Evolutionary conservation across 2,113 vertebrate species (phyloP).

Genomic region (Zosterops hypoxanthus): DNA sequence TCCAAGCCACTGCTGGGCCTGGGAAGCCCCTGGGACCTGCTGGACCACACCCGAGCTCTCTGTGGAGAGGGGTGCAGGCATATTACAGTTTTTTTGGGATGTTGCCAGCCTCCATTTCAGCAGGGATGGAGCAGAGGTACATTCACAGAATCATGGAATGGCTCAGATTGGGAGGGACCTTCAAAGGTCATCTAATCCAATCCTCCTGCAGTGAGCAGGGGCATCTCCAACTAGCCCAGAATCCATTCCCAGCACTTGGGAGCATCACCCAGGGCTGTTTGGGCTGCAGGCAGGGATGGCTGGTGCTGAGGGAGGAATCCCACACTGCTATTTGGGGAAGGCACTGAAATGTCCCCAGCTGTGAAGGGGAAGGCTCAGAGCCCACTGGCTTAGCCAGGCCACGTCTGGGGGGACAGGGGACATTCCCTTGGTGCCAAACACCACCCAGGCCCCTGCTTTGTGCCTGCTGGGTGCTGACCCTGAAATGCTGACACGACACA

Average conservation of each 20-base stretch:
- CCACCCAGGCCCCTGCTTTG: background rate
- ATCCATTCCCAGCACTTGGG: background rate
- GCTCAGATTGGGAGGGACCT: background rate
- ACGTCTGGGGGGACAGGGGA: background rate
- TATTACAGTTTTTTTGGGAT: background rate
- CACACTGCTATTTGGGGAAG: background rate
- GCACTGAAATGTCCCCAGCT: background rate
- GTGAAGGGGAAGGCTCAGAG: background rate
- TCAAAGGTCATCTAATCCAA: background rate
- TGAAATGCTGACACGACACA: conserved; percentile 20
- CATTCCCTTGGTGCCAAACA: background rate
- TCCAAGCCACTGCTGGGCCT: background rate
- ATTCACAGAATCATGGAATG: accelerated
- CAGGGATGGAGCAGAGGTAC: background rate
- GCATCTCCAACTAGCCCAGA: background rate
- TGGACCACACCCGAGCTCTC: background rate
- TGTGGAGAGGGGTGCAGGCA: accelerated
- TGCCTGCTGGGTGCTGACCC: background rate
- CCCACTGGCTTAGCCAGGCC: background rate
- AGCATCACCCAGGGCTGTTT: background rate
- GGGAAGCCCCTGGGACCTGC: background rate
- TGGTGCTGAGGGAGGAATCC: background rate
- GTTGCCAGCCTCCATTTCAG: background rate
- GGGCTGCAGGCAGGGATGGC: background rate
- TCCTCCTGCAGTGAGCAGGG: background rate